phyloP scores from a whole-genome alignment of 1,140 invertebrate species.

The Drosophila mauritiana region DNA sequence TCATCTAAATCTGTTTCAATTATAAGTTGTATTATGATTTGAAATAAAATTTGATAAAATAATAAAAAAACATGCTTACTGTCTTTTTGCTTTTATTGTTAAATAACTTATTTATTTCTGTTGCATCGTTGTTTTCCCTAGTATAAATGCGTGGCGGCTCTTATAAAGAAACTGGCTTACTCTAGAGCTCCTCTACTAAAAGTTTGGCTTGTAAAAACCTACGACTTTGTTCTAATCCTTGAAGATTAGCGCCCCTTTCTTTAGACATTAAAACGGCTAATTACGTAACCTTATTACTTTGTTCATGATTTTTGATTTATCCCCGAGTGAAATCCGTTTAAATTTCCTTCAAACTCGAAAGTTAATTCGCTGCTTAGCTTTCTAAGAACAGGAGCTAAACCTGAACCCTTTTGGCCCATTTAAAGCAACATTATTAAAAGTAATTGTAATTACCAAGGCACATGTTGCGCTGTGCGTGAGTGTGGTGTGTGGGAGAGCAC shows the following conservation, averaged over 20 bases:
- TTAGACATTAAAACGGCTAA: not conserved
- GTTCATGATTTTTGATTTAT: slow-evolving; percentile 5
- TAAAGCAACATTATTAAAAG: slow-evolving; percentile 74
- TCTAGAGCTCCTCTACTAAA: too few relatives aligned
- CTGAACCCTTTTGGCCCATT: slow-evolving; percentile 20
- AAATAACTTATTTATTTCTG: too few relatives aligned
- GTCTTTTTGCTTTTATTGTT: too few relatives aligned
- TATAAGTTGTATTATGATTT: too few relatives aligned
- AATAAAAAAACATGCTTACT: too few relatives aligned
- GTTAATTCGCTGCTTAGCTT: slow-evolving; percentile 20
- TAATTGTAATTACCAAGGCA: slow-evolving; percentile 79
- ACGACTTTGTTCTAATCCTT: not conserved
- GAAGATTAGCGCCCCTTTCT: not conserved
- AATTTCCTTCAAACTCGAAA: slow-evolving; percentile 7
- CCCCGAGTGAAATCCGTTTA: not conserved
- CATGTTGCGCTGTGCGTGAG: slow-evolving; percentile 54
- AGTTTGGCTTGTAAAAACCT: not conserved
- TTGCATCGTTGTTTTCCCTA: too few relatives aligned
- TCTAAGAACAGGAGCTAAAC: slow-evolving; percentile 16
- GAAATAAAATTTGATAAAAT: too few relatives aligned
- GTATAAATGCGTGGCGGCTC: too few relatives aligned
- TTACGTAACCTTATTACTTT: not conserved
- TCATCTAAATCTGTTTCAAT: not conserved
- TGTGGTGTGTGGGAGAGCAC: slow-evolving; percentile 7
- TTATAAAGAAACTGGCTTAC: too few relatives aligned